Evolutionary conservation across 2,888 invertebrate species (phyloP), one percentile per base, ranked within the genome.

Genomic region (Drosophila rubida): DNA sequence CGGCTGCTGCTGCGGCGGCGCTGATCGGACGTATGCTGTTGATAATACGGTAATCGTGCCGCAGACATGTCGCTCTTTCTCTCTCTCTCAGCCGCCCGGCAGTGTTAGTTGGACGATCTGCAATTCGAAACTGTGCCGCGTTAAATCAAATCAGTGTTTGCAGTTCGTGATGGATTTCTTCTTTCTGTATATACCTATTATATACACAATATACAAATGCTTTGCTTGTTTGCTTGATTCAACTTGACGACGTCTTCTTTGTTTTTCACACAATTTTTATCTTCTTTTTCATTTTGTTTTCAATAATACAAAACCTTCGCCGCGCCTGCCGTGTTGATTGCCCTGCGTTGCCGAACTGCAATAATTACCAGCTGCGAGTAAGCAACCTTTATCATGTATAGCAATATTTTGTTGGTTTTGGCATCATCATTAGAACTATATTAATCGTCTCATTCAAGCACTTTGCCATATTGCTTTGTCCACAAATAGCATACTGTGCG

Each of bases 51-150:
- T 70, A 86, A 86, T 49, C 82, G 87, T 75, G 87, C 63, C 46
- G 85, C 70, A 58, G 85, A 84, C 82, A 81, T 81, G 51, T 65
- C 64, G 45, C 30, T 44, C 32, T 32, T 4, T 27, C 23, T 5
- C 32, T 32, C 30, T 4, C 25, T 5, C 32, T 11, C 62, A 39
- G 30, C 25, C 42, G n/a, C 27, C 9, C 46, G 19, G 35, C 32
- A 49, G 22, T 39, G 61, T 14, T 30, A 37, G 65, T 60, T 53
- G 72, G 69, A 59, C 32, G 71, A 90, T 91, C 90, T 90, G 90
- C 78, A 90, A 90, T 83, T 88, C 85, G 32, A 91, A 91, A 91
- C 90, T 90, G 86, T 89, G 85, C 90, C 86, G 81, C 87, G 86
- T 89, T 90, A 90, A 88, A 88, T 90, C 88, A 87, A 88, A 88